These are phyloP conservation scores for Bimastos eiseni DNA, from an alignment of 2,888 invertebrate genomes.

Conservation along the genomic window DNA sequence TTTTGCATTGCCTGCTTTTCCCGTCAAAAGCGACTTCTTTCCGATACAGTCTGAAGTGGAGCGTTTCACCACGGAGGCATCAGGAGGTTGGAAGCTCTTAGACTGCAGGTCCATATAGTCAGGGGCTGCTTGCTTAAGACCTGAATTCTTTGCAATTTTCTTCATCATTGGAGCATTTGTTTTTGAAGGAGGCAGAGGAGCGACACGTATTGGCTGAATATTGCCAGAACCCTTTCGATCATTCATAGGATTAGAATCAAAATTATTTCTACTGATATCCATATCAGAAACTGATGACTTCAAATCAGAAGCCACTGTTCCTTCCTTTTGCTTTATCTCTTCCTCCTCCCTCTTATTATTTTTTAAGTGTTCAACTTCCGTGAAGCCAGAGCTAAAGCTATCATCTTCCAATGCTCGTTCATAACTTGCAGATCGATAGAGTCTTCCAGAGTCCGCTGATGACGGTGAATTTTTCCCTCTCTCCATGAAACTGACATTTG, in stretches of 20 bases:
- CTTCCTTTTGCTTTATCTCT: neutral
- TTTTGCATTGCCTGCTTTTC: neutral
- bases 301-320: neutral
- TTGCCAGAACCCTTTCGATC: neutral
- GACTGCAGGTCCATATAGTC: neutral
- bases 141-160: neutral
- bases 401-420: conserved; percentile 17
- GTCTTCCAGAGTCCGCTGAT: neutral
- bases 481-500: neutral
- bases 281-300: neutral
- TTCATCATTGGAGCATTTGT: neutral
- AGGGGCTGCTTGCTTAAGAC: neutral
- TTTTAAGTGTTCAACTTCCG: neutral
- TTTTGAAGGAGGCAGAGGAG: neutral
- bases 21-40: neutral
- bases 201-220: neutral
- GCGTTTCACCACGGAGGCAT: neutral
- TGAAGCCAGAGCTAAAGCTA: neutral
- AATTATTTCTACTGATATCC: neutral
- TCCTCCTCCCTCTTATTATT: neutral
- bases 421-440: conserved; percentile 8
- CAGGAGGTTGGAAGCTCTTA: neutral
- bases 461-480: neutral
- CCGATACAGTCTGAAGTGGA: neutral
- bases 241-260: neutral